Evolutionary conservation across 2,113 vertebrate species (phyloP).

Genomic region (Calonectris borealis): DNA sequence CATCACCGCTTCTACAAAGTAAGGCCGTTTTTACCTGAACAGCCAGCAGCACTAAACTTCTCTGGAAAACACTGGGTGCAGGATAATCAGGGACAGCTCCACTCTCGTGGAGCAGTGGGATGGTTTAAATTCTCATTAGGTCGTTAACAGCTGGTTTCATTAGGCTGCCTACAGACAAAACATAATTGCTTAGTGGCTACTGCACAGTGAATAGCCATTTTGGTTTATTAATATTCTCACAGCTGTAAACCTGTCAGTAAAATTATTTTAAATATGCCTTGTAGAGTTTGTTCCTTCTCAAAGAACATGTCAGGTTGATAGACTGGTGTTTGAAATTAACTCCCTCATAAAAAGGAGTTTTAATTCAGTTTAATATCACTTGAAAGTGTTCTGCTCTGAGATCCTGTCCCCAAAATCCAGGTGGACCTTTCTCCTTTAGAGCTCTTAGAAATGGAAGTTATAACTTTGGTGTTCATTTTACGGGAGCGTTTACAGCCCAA

Average conservation of each 20-base stretch:
- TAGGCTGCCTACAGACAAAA: neutral
- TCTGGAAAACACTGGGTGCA: neutral
- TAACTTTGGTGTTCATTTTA: neutral
- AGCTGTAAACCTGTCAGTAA: neutral
- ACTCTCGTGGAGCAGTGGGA: neutral
- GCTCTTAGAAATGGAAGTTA: neutral
- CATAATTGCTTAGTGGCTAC: neutral
- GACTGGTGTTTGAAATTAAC: neutral
- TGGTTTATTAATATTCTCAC: neutral
- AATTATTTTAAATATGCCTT: neutral
- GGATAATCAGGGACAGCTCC: neutral
- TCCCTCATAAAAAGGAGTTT: neutral
- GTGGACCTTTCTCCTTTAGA: neutral
- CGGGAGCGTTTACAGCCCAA: neutral
- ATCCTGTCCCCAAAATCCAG: neutral
- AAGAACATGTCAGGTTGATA: neutral
- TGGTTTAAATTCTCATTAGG: neutral
- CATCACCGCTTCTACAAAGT: neutral
- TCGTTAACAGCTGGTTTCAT: neutral
- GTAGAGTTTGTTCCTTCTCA: neutral
- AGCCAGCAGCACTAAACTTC: neutral
- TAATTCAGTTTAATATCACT: neutral
- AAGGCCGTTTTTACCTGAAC: neutral
- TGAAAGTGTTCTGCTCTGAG: neutral
- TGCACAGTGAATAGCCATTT: neutral